A percentile compares a stretch with the other conserved stretches of the same genome.
Evolutionary conservation across 2,888 invertebrate genomes (phyloP).

Genomic region (Apodemia duryi): DNA sequence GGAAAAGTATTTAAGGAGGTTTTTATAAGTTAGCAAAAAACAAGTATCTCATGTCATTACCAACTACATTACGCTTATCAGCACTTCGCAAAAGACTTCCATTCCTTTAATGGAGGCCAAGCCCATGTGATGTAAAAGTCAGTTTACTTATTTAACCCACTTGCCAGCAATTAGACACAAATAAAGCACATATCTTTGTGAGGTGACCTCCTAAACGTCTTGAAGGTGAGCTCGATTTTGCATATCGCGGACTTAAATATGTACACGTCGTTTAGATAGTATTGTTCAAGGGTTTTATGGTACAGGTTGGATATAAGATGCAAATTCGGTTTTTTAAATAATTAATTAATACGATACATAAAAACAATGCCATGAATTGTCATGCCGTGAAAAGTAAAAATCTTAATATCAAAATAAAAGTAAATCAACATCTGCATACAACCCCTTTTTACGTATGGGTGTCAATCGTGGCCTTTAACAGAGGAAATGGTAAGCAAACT

Average conservation of each 20-base stretch:
- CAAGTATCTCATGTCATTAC: not conserved
- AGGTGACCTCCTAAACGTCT: slow-evolving; percentile 25
- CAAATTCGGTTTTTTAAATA: not conserved
- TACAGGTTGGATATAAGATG: not conserved
- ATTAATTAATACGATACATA: no score
- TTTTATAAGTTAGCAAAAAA: not conserved
- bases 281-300: slow-evolving; percentile 10
- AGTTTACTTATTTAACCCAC: slow-evolving; percentile 23
- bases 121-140: slow-evolving; percentile 11
- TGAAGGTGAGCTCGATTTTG: slow-evolving; percentile 26
- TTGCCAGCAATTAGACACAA: slow-evolving; percentile 24
- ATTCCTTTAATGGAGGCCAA: slow-evolving; percentile 16
- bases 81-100: not conserved
- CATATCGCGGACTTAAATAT: slow-evolving; percentile 19
- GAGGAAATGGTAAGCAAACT: no score
- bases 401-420: no score
- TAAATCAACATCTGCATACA: no score
- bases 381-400: no score
- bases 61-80: slow-evolving; percentile 4
- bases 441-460: no score
- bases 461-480: no score
- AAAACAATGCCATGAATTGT: no score
- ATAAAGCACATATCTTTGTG: slow-evolving; percentile 25
- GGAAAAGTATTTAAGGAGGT: not conserved
- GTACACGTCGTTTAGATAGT: slow-evolving; percentile 16